Base-by-base conservation (phyloP, 2,888 invertebrate species). In the Congeria kusceri region DNA sequence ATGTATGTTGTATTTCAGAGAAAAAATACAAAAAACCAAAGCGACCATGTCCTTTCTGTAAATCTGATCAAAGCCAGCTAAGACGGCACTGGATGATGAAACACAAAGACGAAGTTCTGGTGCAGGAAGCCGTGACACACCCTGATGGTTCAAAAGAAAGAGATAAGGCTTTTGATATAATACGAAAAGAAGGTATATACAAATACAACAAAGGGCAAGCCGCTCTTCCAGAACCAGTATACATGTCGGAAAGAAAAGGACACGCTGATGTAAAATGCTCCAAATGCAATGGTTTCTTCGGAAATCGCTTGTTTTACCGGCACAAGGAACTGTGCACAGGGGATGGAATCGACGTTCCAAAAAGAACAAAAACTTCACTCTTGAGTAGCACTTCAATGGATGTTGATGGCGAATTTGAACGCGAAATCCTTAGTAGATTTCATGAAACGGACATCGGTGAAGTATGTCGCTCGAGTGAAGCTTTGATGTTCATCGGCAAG, bases 211-310 rank as follows among this genome's bases (percentile, higher is more conserved):
- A 47, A 64, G 23, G n/a, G 47, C 64, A 64, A 47, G 23, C 46
- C 13, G 46, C 47, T 11, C 29, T 20, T 13, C 25, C 20, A 11
- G 64, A 47, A 25, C 64, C 64, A 47, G 44, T n/a, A 11, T 64
- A 64, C 44, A n/a, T 64, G 23, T 20, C 64, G n/a, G 47, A 64
- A 28, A 58, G 58, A 32, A 29, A 49, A 29, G 47, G 28, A 1
- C 49, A 61, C 44, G 47, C 27, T 11, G 61, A 69, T 28, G 32
- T 61, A 25, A 15, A 27, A 23, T 70, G 70, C 32, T 63, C 63
- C 5, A 70, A 70, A 23, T 70, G 70, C 56, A 49, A 63, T 39
- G 70, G 70, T 3, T 70, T 63, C 49, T 70, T 53, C 23, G 56
- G 56, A 20, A 29, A 56, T 20, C 46, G 32, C 4, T 44, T 70